Evolutionary conservation across 2,797 vertebrate genomes (phyloP).

Genomic region (Capromys pilorides): DNA sequence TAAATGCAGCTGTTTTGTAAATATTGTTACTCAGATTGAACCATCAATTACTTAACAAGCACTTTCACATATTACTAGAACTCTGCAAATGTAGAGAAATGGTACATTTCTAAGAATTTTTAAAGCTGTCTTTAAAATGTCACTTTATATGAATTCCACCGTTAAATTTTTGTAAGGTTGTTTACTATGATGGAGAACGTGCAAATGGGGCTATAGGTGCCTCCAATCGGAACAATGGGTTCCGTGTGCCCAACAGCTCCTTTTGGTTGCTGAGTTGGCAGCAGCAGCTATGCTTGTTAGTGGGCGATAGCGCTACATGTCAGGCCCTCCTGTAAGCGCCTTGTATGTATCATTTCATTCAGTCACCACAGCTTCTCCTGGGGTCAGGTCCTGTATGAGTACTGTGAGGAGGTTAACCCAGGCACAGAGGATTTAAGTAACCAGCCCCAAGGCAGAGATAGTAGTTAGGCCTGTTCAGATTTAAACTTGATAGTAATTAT

Average conservation of each 20-base stretch:
- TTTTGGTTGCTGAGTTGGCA: background rate
- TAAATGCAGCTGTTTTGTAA: slow-evolving; percentile 36
- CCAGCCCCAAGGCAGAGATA: too few relatives aligned
- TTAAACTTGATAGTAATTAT: background rate
- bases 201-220: background rate
- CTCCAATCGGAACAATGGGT: background rate
- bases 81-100: background rate
- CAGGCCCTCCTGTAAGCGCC: background rate
- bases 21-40: slow-evolving; percentile 29
- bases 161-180: background rate
- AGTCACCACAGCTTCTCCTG: background rate
- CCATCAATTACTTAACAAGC: slow-evolving; percentile 29
- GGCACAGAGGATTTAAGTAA: background rate
- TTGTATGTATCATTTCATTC: background rate
- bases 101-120: background rate
- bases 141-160: background rate
- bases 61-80: background rate
- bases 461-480: background rate
- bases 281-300: background rate
- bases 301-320: background rate
- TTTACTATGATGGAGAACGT: background rate
- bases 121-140: background rate
- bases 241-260: background rate
- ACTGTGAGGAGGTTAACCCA: background rate
- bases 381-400: background rate